Evolutionary conservation across 2,888 invertebrate species (phyloP).

Genomic region (Pelosia muscerda): DNA sequence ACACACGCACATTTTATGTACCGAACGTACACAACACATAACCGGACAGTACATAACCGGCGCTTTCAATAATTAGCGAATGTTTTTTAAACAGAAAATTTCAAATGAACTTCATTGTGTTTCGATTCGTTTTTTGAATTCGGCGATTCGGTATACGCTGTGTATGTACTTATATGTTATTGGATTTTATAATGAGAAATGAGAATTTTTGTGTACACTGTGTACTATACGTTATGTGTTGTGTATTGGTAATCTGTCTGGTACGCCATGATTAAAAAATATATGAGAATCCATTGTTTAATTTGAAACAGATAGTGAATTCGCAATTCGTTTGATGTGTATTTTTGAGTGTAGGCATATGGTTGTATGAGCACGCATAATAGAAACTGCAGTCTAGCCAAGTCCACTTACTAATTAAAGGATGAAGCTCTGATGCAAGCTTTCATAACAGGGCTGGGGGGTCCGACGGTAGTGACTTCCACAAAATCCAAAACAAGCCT

Average conservation of each 20-base stretch:
- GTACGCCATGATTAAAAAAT: conserved; percentile 21
- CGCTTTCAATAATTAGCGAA: conserved; percentile 82
- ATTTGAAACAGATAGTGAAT: neutral
- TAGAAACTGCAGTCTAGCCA: too few relatives aligned
- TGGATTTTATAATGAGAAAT: conserved; percentile 36
- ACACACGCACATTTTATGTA: conserved; percentile 64
- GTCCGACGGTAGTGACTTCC: too few relatives aligned
- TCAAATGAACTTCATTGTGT: conserved; percentile 78
- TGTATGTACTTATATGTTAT: conserved; percentile 45
- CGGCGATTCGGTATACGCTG: conserved; percentile 58
- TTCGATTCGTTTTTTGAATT: conserved; percentile 72
- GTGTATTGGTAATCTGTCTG: conserved; percentile 10
- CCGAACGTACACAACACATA: conserved; percentile 55
- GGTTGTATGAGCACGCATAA: too few relatives aligned
- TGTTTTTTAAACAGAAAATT: conserved; percentile 83
- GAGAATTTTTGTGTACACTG: conserved; percentile 13
- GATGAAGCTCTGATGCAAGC: too few relatives aligned
- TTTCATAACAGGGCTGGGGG: too few relatives aligned
- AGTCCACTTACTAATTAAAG: too few relatives aligned
- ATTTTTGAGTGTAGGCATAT: neutral
- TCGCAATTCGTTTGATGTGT: neutral
- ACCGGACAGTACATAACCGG: conserved; percentile 68
- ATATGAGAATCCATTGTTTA: neutral
- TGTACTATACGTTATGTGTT: conserved; percentile 17
- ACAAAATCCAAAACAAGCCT: too few relatives aligned